A percentile compares a stretch with the other conserved stretches of the same genome.
These are phyloP conservation scores for Pteronotus mesoamericanus DNA, from an alignment of 2,797 vertebrate species.

Conservation along the genomic window DNA sequence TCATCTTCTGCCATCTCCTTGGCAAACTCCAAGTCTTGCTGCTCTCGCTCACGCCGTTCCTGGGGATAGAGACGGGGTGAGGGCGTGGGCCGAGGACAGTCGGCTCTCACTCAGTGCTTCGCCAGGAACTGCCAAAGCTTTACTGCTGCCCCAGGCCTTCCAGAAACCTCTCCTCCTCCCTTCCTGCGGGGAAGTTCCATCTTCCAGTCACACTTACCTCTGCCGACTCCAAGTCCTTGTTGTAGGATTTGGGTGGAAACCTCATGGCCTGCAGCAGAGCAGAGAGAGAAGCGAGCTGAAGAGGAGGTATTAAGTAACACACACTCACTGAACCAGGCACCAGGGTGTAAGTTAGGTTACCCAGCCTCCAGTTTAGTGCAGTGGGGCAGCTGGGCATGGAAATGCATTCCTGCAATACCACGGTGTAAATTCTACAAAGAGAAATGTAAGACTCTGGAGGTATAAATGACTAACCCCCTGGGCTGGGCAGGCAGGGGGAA, in stretches of 20 bases:
- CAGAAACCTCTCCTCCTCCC: neutral
- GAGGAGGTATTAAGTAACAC: neutral
- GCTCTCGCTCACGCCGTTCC: slow-evolving; percentile 96
- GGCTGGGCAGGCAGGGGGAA: neutral
- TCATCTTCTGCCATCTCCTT: slow-evolving; percentile 99
- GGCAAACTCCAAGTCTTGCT: slow-evolving; percentile 98
- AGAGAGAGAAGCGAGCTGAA: neutral
- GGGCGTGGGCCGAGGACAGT: neutral
- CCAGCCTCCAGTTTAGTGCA: neutral
- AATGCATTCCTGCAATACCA: no score
- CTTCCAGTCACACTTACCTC: slow-evolving; percentile 86
- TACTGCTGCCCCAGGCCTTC: neutral
- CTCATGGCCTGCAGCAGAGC: slow-evolving; percentile 90
- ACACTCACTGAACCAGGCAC: no score
- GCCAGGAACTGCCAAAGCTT: neutral
- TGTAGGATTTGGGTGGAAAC: slow-evolving; percentile 98
- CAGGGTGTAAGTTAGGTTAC: rapidly evolving
- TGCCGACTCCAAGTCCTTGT: slow-evolving; percentile 98
- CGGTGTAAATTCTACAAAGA: neutral
- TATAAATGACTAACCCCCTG: no score
- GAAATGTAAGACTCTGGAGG: neutral
- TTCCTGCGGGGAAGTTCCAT: no score
- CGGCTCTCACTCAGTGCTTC: rapidly evolving
- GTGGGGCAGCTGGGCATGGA: neutral
- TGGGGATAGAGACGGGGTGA: slow-evolving; percentile 64